Evolutionary conservation across 2,888 invertebrate genomes (phyloP).

Genomic region (Lysandra bellargus): DNA sequence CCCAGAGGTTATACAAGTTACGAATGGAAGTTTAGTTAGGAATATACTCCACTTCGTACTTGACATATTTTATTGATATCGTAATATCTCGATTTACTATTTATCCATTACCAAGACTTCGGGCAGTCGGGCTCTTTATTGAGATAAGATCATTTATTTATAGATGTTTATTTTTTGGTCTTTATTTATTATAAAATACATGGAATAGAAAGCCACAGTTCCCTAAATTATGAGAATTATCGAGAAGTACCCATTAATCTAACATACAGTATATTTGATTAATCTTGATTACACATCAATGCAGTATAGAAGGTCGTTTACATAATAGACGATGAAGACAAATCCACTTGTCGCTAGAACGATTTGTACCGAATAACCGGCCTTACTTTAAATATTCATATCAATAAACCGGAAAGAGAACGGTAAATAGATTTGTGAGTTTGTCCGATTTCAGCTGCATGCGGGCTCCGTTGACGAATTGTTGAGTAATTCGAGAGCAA

Average conservation of each 20-base stretch:
- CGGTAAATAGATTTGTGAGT: constrained; percentile 20
- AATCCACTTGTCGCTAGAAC: background rate
- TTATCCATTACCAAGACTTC: too few relatives aligned
- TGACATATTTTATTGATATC: too few relatives aligned
- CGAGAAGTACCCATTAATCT: too few relatives aligned
- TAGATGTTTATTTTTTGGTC: too few relatives aligned
- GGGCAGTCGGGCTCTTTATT: too few relatives aligned
- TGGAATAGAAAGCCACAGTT: too few relatives aligned
- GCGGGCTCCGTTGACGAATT: constrained; percentile 37
- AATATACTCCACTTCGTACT: background rate
- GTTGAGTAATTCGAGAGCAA: constrained; percentile 37
- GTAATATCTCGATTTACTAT: too few relatives aligned
- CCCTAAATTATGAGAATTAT: too few relatives aligned
- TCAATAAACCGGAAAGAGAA: constrained; percentile 20
- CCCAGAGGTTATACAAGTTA: background rate
- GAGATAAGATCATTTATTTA: too few relatives aligned
- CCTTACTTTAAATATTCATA: background rate
- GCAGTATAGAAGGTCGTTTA: background rate
- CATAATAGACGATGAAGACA: background rate
- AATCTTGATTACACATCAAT: background rate
- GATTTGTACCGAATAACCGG: background rate
- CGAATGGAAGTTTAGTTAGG: background rate
- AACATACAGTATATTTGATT: too few relatives aligned
- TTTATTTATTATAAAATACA: too few relatives aligned
- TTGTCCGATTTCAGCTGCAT: background rate